These are phyloP conservation scores for Zaprionus inermis DNA, from an alignment of 1,140 invertebrate species.

Conservation along the genomic window DNA sequence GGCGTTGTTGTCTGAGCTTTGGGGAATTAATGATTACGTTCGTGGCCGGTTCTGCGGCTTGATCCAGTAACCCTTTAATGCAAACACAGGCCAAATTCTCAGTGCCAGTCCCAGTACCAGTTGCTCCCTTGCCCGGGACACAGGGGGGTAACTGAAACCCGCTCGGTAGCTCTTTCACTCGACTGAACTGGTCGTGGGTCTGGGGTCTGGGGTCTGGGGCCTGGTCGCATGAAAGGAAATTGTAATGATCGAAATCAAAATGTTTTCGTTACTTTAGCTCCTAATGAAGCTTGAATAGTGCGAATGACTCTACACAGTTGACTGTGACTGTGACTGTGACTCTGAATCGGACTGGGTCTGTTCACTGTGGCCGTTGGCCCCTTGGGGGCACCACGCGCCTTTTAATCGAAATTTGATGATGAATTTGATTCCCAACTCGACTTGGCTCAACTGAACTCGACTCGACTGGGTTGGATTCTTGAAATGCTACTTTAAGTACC, in stretches of 20 bases:
- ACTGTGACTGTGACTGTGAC: neutral
- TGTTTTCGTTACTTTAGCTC: slow-evolving; percentile 81
- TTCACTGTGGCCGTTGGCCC: slow-evolving; percentile 35
- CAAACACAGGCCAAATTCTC: slow-evolving; percentile 41
- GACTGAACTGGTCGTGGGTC: slow-evolving; percentile 27
- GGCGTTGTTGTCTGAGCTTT: slow-evolving; percentile 52
- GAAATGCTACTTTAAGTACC: slow-evolving; percentile 47
- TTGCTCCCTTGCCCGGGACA: neutral
- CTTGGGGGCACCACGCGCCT: slow-evolving; percentile 65
- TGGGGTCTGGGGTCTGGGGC: neutral
- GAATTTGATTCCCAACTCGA: slow-evolving; percentile 65
- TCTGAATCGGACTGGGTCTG: neutral
- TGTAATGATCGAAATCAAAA: slow-evolving; percentile 83
- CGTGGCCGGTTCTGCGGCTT: slow-evolving; percentile 55
- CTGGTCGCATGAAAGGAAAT: slow-evolving; percentile 70
- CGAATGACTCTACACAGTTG: slow-evolving; percentile 72
- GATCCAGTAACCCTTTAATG: slow-evolving; percentile 78
- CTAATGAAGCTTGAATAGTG: slow-evolving; percentile 82
- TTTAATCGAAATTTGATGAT: slow-evolving; percentile 83
- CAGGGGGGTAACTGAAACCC: slow-evolving; percentile 44
- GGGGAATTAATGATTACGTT: slow-evolving; percentile 77
- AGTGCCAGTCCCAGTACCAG: slow-evolving; percentile 14
- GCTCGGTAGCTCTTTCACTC: slow-evolving; percentile 73
- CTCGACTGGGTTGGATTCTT: slow-evolving; percentile 43
- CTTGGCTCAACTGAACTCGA: slow-evolving; percentile 22